Evolutionary conservation across 1,140 invertebrate species (phyloP), one percentile per base, ranked within the genome.

Genomic region (Drosophila lowei): DNA sequence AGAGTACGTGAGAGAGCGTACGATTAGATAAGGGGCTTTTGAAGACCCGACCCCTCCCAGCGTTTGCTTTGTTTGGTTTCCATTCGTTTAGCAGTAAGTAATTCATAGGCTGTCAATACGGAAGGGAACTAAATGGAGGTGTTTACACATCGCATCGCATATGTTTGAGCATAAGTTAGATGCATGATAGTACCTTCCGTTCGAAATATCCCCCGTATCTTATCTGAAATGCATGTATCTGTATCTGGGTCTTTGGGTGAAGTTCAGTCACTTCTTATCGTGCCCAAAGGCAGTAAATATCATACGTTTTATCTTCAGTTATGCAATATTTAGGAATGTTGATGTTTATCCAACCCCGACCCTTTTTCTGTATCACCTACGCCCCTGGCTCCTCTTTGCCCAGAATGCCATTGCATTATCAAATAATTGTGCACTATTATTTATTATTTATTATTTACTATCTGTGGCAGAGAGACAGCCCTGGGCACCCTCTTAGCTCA

Each of bases 11-110:
- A 25, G 23, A 25, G 49, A 66, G 66, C 64, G 49, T 44, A 11
- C 52, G 66, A 70, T 70, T 70, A 70, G 66, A 70, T 70, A 68
- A 57, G 44, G 13, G 25, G 30, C 0, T 68, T 28, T 28, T 28
- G 63, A 50, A 68, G 63, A 38, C 23, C 2, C 7, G 43, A 46
- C 15, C 9, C 44, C 2, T 28, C 34, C 34, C 11, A 38, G 34
- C 4, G 11, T 3, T 34, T 1, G 11, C 11, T 38, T 38, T 38
- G 34, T 38, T 38, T 13, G 11, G 11, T 38, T 38, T 38, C 11
- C 34, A 13, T 38, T 38, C 9, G 28, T 30, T 30, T 30, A 7
- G 7, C 28, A 30, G 2, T 30, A 13, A 38, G 5, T 38, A 38
- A 38, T 38, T 38, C 34, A 38, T 5, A 38, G 13, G 34, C 34